Evolutionary conservation across 2,888 invertebrate species (phyloP).

Genomic region (Anthrax anthrax): DNA sequence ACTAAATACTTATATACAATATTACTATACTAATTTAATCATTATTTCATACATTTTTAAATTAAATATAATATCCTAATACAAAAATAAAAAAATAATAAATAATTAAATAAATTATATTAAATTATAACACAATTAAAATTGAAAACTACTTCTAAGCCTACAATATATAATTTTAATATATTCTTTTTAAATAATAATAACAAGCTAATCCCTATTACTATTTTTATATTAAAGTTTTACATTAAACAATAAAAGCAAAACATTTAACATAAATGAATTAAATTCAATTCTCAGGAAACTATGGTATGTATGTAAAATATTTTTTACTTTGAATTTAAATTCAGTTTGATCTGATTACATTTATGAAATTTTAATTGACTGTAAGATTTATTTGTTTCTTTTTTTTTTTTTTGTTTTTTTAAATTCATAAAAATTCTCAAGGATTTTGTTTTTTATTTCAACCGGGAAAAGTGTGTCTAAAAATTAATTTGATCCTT

Average conservation of each 20-base stretch:
- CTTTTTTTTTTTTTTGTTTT: too few relatives aligned
- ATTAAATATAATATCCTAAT: conserved; percentile 35
- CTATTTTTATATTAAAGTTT: conserved; percentile 30
- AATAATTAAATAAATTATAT: conserved; percentile 36
- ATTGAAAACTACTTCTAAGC: conserved; percentile 43
- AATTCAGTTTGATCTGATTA: too few relatives aligned
- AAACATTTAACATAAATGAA: conserved; percentile 20
- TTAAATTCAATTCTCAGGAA: conserved; percentile 48
- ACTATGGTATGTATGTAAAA: too few relatives aligned
- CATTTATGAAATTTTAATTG: too few relatives aligned
- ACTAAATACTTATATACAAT: conserved; percentile 20
- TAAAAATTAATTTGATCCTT: too few relatives aligned
- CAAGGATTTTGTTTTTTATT: too few relatives aligned
- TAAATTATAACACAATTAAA: conserved; percentile 37
- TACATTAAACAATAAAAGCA: conserved; percentile 21
- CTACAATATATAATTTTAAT: conserved; percentile 38
- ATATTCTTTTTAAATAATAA: conserved; percentile 38
- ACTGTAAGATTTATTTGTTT: too few relatives aligned
- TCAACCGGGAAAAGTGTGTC: too few relatives aligned
- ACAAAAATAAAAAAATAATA: conserved; percentile 31
- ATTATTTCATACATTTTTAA: conserved; percentile 36
- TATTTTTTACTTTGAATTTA: too few relatives aligned
- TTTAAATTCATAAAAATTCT: too few relatives aligned
- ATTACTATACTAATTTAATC: conserved; percentile 44
- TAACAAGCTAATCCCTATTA: conserved; percentile 43